phyloP scores from a whole-genome alignment of 2,888 invertebrate genomes.

The Acleris holmiana region DNA sequence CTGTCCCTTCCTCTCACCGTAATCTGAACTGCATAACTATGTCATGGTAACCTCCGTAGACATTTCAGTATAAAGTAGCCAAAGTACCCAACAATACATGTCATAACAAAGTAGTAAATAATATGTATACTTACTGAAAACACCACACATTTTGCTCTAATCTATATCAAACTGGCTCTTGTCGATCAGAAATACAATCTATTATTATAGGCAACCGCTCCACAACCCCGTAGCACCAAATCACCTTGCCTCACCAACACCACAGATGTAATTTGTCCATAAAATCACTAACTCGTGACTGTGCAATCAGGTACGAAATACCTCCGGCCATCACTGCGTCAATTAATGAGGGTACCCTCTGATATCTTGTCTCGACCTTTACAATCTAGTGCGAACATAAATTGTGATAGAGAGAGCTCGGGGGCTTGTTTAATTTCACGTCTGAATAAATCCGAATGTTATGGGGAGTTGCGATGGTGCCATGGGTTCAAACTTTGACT shows the following conservation, averaged over 20 bases:
- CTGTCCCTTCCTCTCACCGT: too few species aligned
- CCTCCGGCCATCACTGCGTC: slow-evolving; percentile 46
- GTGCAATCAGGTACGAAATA: slow-evolving; percentile 37
- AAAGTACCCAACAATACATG: too few species aligned
- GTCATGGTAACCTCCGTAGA: too few species aligned
- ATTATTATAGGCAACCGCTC: not conserved
- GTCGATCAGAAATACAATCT: too few species aligned
- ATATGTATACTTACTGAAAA: slow-evolving; percentile 6
- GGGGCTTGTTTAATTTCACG: slow-evolving; percentile 83
- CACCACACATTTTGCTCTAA: not conserved
- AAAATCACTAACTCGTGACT: slow-evolving; percentile 18
- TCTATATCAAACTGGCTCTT: too few species aligned
- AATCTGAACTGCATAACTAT: too few species aligned
- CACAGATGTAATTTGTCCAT: slow-evolving; percentile 18
- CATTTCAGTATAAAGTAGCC: too few species aligned
- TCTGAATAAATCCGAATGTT: slow-evolving; percentile 81
- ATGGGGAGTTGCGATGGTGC: slow-evolving; percentile 46
- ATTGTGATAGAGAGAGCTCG: slow-evolving; percentile 74
- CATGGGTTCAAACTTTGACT: slow-evolving; percentile 11
- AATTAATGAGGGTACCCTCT: slow-evolving; percentile 72
- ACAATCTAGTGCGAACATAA: slow-evolving; percentile 81
- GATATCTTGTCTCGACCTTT: slow-evolving; percentile 62
- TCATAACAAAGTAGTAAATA: too few species aligned
- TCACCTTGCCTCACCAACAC: not conserved
- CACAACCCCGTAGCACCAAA: not conserved